A percentile compares a stretch with the other conserved stretches of the same genome.
Evolutionary conservation across 2,797 vertebrate species (phyloP).

Genomic region (Chlorospingus semifuscus): DNA sequence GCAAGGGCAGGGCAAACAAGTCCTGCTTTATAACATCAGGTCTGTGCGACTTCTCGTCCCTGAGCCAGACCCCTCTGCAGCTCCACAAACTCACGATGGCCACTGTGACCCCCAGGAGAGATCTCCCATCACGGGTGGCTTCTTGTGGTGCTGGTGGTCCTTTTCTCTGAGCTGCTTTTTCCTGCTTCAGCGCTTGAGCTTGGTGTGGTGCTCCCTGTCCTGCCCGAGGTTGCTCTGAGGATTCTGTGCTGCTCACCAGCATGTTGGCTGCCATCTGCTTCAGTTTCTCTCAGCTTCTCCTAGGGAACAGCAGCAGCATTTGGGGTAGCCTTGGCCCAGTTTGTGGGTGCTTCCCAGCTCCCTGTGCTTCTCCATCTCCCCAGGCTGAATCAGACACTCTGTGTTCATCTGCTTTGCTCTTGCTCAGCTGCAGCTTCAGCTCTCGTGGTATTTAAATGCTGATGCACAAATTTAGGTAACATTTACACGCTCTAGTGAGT

Average conservation of each 20-base stretch:
- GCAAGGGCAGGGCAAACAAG: not conserved
- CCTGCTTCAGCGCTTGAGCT: not conserved
- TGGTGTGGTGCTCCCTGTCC: not conserved
- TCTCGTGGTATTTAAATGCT: conserved; percentile 12
- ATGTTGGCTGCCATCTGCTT: not conserved
- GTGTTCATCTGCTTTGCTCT: not conserved
- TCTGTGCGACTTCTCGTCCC: not conserved
- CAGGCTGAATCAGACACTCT: not conserved
- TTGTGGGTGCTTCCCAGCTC: not conserved
- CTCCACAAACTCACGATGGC: accelerated
- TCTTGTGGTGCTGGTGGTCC: not conserved
- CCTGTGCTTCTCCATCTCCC: not conserved
- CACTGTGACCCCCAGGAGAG: not conserved
- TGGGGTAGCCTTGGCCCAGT: not conserved
- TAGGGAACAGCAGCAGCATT: not conserved
- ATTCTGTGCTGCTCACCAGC: not conserved
- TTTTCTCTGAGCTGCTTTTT: not conserved
- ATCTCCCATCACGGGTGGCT: not conserved
- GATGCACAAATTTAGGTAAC: conserved; percentile 32
- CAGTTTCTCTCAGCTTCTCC: not conserved
- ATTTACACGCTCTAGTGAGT: not conserved
- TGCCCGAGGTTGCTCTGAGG: not conserved
- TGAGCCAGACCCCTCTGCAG: not conserved
- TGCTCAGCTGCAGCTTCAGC: not conserved
- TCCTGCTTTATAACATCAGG: not conserved